These are phyloP conservation scores for Schlechtendalia chinensis DNA, from an alignment of 1,140 invertebrate species.

Conservation along the genomic window DNA sequence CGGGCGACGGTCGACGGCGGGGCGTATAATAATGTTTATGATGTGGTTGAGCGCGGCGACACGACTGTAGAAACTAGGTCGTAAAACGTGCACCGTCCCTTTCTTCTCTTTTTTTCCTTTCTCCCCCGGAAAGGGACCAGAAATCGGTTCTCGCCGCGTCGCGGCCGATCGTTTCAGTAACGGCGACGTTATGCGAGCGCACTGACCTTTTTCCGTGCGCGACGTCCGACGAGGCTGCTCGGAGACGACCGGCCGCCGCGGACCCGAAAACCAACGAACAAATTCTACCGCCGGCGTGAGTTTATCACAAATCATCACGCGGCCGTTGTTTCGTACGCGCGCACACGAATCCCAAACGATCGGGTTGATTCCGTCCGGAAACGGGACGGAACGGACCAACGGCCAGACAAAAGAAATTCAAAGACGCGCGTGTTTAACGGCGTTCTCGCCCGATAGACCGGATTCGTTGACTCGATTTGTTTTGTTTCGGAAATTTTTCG, in stretches of 20 bases:
- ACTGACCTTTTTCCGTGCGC: conserved; percentile 27
- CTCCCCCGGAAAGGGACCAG: neutral
- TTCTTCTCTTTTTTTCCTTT: conserved; percentile 18
- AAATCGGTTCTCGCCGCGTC: neutral
- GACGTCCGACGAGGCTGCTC: neutral
- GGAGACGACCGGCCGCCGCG: neutral
- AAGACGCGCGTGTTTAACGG: no score
- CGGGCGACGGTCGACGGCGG: neutral
- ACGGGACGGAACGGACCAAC: no score
- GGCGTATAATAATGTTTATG: neutral
- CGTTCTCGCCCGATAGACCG: no score
- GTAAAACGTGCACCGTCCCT: conserved; percentile 20
- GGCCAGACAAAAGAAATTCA: no score
- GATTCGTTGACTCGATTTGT: no score
- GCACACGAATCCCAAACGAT: no score
- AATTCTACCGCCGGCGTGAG: no score
- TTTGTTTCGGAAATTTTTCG: no score
- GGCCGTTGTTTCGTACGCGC: no score
- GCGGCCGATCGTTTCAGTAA: neutral
- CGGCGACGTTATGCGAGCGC: conserved; percentile 15
- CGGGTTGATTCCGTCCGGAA: no score
- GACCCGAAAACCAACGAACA: no score
- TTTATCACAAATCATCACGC: no score
- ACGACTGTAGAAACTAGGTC: conserved; percentile 36
- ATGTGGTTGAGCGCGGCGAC: neutral